Percentiles rank a stretch among this genome's conserved stretches.
These are phyloP conservation scores for Conus betulinus DNA, from an alignment of 1,140 invertebrate genomes.

Conservation along the genomic window DNA sequence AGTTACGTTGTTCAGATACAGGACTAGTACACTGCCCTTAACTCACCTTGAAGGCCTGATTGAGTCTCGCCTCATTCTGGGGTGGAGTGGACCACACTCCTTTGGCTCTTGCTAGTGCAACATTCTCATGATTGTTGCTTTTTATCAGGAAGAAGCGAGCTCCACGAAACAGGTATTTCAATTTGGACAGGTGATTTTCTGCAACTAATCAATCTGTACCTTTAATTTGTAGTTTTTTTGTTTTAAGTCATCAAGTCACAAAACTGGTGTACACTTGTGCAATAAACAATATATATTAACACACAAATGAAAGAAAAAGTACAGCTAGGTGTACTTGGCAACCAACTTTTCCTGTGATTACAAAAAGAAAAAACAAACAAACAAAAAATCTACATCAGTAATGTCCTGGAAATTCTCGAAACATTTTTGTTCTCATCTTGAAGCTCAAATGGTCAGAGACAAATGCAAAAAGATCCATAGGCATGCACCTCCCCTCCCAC, in stretches of 20 bases:
- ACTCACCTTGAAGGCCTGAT: conserved; percentile 88
- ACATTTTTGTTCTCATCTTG: too few species aligned
- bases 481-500: too few species aligned
- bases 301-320: too few species aligned
- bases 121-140: conserved; percentile 98
- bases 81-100: conserved; percentile 98
- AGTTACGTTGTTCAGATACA: too few species aligned
- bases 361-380: neutral
- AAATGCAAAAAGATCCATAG: too few species aligned
- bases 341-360: too few species aligned
- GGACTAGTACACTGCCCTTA: too few species aligned
- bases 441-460: too few species aligned
- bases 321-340: neutral
- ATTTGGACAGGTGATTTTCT: conserved; percentile 73
- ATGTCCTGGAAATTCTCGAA: neutral
- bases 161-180: conserved; percentile 96
- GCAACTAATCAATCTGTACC: neutral
- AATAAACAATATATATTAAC: too few species aligned
- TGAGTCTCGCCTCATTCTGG: conserved; percentile 97
- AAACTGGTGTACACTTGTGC: too few species aligned
- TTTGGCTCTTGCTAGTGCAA: conserved; percentile 92
- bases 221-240: too few species aligned
- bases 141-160: conserved; percentile 98
- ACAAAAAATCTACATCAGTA: neutral
- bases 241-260: too few species aligned